phyloP scores from a whole-genome alignment of 2,113 vertebrate species.

The Aphyosemion australe region DNA sequence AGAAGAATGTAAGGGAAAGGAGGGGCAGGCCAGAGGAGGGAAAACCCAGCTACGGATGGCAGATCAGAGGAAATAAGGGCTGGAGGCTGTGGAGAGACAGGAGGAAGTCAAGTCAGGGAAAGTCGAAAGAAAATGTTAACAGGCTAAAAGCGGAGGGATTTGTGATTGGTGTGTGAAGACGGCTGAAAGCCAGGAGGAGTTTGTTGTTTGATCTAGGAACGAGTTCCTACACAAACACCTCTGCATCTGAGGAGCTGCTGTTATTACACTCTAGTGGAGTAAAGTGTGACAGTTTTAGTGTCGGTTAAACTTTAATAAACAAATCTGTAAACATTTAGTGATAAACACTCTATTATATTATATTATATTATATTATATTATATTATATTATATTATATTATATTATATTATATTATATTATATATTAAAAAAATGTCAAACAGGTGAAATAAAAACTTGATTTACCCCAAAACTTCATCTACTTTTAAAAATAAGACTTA shows the following conservation, averaged over 20 bases:
- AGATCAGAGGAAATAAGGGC: conserved; percentile 48
- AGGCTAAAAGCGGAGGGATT: conserved; percentile 29
- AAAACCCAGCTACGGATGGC: conserved; percentile 31
- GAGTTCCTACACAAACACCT: conserved; percentile 4
- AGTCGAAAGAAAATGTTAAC: conserved; percentile 38
- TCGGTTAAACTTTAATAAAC: not conserved
- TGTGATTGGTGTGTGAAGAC: conserved; percentile 36
- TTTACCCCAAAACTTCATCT: too few species aligned
- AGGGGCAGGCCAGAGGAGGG: conserved; percentile 41
- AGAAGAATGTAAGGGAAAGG: conserved; percentile 33
- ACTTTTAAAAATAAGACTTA: too few species aligned
- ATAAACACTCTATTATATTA: not conserved
- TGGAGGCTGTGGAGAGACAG: conserved; percentile 15
- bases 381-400: too few species aligned
- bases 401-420: too few species aligned
- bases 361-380: too few species aligned
- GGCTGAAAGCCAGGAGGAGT: conserved; percentile 10
- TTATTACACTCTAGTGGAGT: not conserved
- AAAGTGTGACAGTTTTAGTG: not conserved
- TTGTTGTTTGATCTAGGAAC: conserved; percentile 37
- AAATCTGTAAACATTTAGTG: not conserved
- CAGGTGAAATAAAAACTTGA: too few species aligned
- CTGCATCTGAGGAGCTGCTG: not conserved
- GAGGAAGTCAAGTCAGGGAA: conserved; percentile 35
- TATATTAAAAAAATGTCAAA: too few species aligned